Conservation (phyloP, 2,888 invertebrate species). For the Hylaea fasciaria region DNA sequence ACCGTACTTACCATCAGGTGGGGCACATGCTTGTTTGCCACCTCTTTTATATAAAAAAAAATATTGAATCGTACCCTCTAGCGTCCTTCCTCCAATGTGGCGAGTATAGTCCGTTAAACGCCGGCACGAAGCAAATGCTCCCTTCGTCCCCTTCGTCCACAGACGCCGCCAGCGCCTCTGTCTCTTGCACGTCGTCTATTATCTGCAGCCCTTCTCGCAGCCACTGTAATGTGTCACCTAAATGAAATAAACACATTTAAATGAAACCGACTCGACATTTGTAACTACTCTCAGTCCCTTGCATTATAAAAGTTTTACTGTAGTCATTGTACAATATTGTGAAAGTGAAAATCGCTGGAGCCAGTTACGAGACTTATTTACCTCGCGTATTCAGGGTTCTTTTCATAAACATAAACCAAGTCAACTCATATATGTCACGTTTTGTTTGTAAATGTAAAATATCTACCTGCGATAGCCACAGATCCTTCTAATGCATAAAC, state of each 20-base stretch:
- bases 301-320: too few relatives aligned
- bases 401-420: too few relatives aligned
- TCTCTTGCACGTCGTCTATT: conserved; percentile 87
- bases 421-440: too few relatives aligned
- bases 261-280: conserved; percentile 12
- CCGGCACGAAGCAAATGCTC: conserved; percentile 98
- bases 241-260: conserved; percentile 39
- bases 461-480: conserved; percentile 91
- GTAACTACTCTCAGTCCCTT: not conserved
- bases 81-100: conserved; percentile 98
- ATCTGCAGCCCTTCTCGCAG: conserved; percentile 94
- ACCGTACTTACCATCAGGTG: too few relatives aligned
- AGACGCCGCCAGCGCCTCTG: conserved; percentile 81
- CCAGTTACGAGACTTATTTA: too few relatives aligned
- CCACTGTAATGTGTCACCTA: conserved; percentile 94
- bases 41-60: too few relatives aligned
- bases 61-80: conserved; percentile 81
- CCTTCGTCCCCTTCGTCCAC: conserved; percentile 82
- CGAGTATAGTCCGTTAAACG: conserved; percentile 97
- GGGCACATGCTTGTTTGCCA: too few relatives aligned
- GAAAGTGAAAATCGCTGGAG: too few relatives aligned
- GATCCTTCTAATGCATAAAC: conserved; percentile 96
- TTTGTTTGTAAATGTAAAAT: not conserved
- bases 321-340: too few relatives aligned
- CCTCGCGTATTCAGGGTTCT: too few relatives aligned